phyloP scores from a whole-genome alignment of 2,888 invertebrate species.

The Choreutis nemorana region DNA sequence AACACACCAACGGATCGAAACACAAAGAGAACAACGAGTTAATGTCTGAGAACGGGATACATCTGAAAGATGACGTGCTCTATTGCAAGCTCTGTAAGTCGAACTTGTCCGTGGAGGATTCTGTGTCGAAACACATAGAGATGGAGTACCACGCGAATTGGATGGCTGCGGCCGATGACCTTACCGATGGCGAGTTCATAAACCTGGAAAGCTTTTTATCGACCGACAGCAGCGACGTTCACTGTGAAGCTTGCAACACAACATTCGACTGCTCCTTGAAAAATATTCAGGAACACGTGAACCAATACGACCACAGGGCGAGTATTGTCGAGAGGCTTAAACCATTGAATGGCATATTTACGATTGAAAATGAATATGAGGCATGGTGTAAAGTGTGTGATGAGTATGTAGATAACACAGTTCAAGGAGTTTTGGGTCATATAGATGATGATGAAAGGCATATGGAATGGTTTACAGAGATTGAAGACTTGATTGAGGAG shows the following conservation, averaged over 20 bases:
- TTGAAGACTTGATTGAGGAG: slow-evolving; percentile 30
- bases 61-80: slow-evolving; percentile 21
- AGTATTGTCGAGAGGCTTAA: slow-evolving; percentile 31
- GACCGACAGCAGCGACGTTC: slow-evolving; percentile 27
- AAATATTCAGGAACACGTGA: slow-evolving; percentile 33
- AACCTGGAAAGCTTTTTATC: slow-evolving; percentile 28
- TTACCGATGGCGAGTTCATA: slow-evolving; percentile 37
- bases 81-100: slow-evolving; percentile 34
- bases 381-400: slow-evolving; percentile 41
- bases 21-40: slow-evolving; percentile 37
- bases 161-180: slow-evolving; percentile 34
- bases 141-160: slow-evolving; percentile 32
- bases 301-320: slow-evolving; percentile 25
- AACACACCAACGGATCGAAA: slow-evolving; percentile 36
- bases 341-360: slow-evolving; percentile 33
- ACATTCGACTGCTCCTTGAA: slow-evolving; percentile 23
- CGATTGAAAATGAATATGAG: slow-evolving; percentile 24
- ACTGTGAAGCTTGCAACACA: slow-evolving; percentile 31
- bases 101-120: slow-evolving; percentile 25
- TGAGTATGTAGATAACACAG: slow-evolving; percentile 25
- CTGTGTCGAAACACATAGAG: slow-evolving; percentile 29
- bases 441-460: slow-evolving; percentile 33
- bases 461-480: slow-evolving; percentile 32
- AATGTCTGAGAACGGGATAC: slow-evolving; percentile 34
- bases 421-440: slow-evolving; percentile 23